Evolutionary conservation across 2,888 invertebrate species (phyloP).

Genomic region (Tenthredo amoena): DNA sequence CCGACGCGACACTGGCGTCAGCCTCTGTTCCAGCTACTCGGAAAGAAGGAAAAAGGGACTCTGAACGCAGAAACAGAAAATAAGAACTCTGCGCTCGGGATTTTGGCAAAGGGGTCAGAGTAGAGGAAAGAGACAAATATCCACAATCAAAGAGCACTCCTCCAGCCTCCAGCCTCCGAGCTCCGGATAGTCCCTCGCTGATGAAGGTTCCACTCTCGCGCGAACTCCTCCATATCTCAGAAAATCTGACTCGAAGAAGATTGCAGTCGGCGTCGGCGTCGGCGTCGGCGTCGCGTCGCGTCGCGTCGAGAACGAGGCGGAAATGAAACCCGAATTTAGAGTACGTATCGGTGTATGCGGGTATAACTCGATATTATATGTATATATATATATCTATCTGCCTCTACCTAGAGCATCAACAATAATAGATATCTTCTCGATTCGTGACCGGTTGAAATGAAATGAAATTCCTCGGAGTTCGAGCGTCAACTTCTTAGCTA

Average conservation of each 20-base stretch:
- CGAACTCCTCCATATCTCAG: conserved; percentile 26
- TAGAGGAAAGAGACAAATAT: conserved; percentile 48
- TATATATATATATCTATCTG: neutral
- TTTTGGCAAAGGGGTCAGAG: conserved; percentile 49
- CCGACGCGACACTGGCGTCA: conserved; percentile 42
- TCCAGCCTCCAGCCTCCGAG: neutral
- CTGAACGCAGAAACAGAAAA: conserved; percentile 10
- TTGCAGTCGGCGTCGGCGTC: neutral
- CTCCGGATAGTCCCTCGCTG: neutral
- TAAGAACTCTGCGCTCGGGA: neutral
- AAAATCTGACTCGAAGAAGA: conserved; percentile 32
- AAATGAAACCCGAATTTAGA: conserved; percentile 15
- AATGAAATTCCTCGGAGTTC: conserved; percentile 31
- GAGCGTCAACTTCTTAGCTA: neutral
- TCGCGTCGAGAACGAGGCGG: neutral
- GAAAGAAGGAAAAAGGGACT: neutral
- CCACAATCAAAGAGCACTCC: conserved; percentile 52
- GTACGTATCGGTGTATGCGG: neutral
- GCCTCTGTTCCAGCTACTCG: neutral
- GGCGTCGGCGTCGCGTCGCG: neutral
- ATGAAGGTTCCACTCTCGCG: conserved; percentile 50
- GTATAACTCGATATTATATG: neutral
- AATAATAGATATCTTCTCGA: neutral
- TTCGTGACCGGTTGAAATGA: conserved; percentile 7
- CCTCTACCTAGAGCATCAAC: neutral